Evolutionary conservation across 1,140 invertebrate species (phyloP).

Genomic region (Diachasmimorpha longicaudata): DNA sequence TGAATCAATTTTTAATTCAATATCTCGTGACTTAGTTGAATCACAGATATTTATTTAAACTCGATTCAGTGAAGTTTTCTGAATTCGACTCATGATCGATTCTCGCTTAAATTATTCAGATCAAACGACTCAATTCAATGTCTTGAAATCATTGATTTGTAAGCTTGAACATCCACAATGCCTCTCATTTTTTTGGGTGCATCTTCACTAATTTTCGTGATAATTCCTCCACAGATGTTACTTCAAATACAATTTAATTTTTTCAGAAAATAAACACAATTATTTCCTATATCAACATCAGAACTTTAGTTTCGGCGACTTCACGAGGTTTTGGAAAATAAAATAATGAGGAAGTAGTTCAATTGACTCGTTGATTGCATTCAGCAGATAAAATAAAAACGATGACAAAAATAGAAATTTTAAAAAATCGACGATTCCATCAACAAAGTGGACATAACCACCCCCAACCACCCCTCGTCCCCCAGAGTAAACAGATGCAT

Average conservation of each 20-base stretch:
- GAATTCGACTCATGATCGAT: no score
- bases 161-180: no score
- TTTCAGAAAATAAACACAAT: not conserved
- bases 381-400: not conserved
- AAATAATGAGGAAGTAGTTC: not conserved
- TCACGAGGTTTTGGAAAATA: not conserved
- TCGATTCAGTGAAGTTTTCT: no score
- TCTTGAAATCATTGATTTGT: no score
- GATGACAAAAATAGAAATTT: not conserved
- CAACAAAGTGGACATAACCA: no score
- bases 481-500: not conserved
- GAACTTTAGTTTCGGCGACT: constrained; percentile 1
- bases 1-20: no score
- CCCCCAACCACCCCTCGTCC: no score
- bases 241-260: not conserved
- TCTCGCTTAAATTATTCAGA: no score
- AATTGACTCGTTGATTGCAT: not conserved
- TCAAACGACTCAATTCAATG: no score
- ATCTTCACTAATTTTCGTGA: not conserved
- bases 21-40: no score
- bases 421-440: not conserved
- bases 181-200: not conserved
- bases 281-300: constrained; percentile 16
- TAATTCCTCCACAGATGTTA: not conserved
- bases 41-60: no score